Base-by-base conservation (phyloP, 2,797 vertebrate genomes). In the Hippoglossus hippoglossus region DNA sequence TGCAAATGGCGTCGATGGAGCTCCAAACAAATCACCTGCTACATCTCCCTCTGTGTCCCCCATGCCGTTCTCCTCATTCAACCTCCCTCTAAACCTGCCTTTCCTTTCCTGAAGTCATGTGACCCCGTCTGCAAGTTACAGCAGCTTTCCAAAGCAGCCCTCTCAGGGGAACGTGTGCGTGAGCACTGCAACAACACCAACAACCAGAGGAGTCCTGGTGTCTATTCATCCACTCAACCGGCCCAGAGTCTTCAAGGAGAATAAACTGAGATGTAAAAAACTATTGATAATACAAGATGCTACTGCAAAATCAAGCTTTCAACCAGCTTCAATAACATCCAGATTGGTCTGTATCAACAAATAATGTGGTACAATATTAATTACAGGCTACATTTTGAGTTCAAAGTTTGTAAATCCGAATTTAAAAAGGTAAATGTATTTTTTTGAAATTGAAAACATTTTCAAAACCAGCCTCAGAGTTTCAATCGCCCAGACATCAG, bases 131-230 rank as follows among this genome's bases (percentile, higher is more conserved):
- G 60, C 44, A 22, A 63, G 65, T 81, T 79, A 54, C 71, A 79
- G 77, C 41, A 82, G 81, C 67, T 91, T 90, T 89, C 86, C 87
- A 89, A 87, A 90, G 86, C 84, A 88, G 67, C 53, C 1, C 21
- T 71, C 28, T 73, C 87, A 58, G 56, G 85, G 85, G 89, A 89
- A 46, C 59, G 13, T 71, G 76, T 80, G 73, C 76, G 25, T 67
- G 69, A 83, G 84, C 22, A 57, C 62, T 55, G 71, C 80, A 81
- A 88, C 77, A 82, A 87, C 85, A 83, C 79, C 70, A 80, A 79
- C 77, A 67, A 81, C 76, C 72, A 69, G 3, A 46, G 71, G 51
- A 60, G 75, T 21, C 71, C 36, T 70, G 66, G 39, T 67, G 67
- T 82, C 67, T 84, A 46, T 80, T 76, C 64, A 82, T 77, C 39